These are phyloP conservation scores for Sporophila hypoxantha DNA, from an alignment of 2,113 vertebrate species.

Conservation along the genomic window DNA sequence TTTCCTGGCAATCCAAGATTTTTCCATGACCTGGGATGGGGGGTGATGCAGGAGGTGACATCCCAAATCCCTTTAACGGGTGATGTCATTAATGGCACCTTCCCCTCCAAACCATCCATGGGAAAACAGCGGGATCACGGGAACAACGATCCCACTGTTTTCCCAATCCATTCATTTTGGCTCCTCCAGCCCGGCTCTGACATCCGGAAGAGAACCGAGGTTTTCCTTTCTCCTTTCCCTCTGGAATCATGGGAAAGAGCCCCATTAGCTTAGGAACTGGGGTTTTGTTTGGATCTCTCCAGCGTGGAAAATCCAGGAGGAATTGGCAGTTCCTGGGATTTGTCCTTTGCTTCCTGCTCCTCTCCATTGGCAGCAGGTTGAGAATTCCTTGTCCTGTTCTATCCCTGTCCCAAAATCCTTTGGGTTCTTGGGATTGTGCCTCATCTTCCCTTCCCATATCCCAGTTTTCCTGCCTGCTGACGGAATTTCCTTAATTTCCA, in stretches of 20 bases:
- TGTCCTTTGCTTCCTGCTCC: neutral
- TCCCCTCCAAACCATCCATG: neutral
- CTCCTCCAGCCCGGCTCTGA: neutral
- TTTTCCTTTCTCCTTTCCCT: neutral
- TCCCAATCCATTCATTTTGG: neutral
- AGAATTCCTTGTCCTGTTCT: neutral
- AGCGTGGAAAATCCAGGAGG: neutral
- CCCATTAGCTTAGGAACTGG: neutral
- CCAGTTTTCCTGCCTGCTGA: neutral
- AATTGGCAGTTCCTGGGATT: neutral
- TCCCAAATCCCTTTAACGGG: neutral
- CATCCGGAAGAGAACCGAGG: neutral
- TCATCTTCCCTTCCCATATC: neutral
- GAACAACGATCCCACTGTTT: neutral
- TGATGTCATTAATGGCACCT: neutral
- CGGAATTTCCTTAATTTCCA: neutral
- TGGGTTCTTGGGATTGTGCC: neutral
- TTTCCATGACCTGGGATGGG: neutral
- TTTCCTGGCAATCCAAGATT: neutral
- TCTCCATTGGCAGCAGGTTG: fast-evolving
- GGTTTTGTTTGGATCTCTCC: neutral
- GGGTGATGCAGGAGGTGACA: neutral
- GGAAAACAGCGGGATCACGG: neutral
- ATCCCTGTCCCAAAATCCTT: neutral
- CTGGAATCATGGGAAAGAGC: neutral